Evolutionary conservation across 2,888 invertebrate species (phyloP).

Genomic region (Eremobia ochroleuca): DNA sequence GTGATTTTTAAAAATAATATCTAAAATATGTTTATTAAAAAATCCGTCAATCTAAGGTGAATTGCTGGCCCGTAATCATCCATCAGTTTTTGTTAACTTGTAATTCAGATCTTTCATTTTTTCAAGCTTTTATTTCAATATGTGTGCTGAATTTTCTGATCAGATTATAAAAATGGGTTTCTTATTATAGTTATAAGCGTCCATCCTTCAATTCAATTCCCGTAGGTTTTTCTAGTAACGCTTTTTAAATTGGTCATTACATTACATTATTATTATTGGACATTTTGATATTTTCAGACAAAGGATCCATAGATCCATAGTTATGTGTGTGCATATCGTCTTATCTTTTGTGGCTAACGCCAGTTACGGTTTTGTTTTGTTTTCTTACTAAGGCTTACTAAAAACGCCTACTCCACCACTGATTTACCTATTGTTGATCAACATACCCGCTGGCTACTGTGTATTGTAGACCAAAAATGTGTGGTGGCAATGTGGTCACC

Average conservation of each 20-base stretch:
- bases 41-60: not conserved
- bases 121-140: not conserved
- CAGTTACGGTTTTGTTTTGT: no score
- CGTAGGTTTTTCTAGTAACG: no score
- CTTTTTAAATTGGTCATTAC: no score
- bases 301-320: not conserved
- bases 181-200: no score
- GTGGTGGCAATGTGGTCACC: slow-evolving; percentile 35
- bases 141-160: not conserved
- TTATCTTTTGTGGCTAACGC: not conserved
- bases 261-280: no score
- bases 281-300: not conserved
- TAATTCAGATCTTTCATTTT: not conserved
- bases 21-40: not conserved
- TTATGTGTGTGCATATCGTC: not conserved
- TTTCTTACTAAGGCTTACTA: not conserved
- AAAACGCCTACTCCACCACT: not conserved
- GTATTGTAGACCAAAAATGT: slow-evolving; percentile 20
- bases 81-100: not conserved
- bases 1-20: not conserved
- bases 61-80: not conserved
- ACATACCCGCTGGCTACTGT: not conserved
- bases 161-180: no score
- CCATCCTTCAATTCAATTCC: no score
- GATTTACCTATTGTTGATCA: slow-evolving; percentile 3